Percentiles rank a stretch among this genome's conserved stretches.
phyloP scores from a whole-genome alignment of 2,888 invertebrate species.

The Limnephilus lunatus region DNA sequence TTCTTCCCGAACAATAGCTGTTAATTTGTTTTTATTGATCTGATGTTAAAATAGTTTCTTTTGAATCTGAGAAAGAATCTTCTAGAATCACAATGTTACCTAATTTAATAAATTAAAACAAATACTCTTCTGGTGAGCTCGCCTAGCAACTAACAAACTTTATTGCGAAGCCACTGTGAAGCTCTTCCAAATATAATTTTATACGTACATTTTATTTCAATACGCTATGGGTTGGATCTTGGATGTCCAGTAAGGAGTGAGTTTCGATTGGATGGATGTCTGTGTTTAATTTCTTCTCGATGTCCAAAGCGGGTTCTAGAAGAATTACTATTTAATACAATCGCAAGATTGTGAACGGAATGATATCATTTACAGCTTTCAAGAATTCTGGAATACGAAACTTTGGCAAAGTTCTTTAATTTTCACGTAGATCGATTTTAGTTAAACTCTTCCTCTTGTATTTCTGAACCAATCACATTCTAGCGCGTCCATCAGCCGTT shows the following conservation, averaged over 20 bases:
- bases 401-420: neutral
- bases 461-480: neutral
- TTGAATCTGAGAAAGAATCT: neutral
- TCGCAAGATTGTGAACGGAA: neutral
- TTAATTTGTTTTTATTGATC: neutral
- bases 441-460: neutral
- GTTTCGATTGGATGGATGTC: neutral
- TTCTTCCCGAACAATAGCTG: neutral
- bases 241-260: neutral
- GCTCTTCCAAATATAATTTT: neutral
- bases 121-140: neutral
- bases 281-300: neutral
- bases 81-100: neutral
- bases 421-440: neutral
- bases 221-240: neutral
- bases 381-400: neutral
- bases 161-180: slow-evolving; percentile 12
- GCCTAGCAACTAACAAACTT: slow-evolving; percentile 3
- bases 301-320: neutral
- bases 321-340: neutral
- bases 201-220: no score
- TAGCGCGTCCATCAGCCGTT: neutral
- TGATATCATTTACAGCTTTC: neutral
- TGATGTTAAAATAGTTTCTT: neutral
- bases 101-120: neutral